phyloP scores from a whole-genome alignment of 1,140 invertebrate species.

The Drosophila littoralis region DNA sequence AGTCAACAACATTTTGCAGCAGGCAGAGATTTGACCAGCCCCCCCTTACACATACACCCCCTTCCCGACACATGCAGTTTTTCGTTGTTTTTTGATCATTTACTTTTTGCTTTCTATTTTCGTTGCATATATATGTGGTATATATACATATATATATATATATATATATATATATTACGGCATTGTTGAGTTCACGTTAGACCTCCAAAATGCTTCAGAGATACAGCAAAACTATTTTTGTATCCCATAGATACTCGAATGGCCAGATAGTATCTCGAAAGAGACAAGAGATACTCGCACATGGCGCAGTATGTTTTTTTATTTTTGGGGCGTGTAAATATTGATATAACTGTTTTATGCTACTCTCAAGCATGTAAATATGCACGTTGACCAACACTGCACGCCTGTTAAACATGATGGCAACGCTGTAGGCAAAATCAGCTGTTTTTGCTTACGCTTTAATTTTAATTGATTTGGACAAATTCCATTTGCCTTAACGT shows the following conservation, averaged over 20 bases:
- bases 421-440: too few relatives aligned
- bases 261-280: constrained; percentile 2
- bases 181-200: constrained; percentile 61
- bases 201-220: constrained; percentile 64
- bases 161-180: constrained; percentile 47
- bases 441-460: too few relatives aligned
- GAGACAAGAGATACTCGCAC: constrained; percentile 11
- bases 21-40: constrained; percentile 22
- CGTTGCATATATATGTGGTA: constrained; percentile 22
- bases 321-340: constrained; percentile 20
- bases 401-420: too few relatives aligned
- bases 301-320: constrained; percentile 20
- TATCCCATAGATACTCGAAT: constrained; percentile 48
- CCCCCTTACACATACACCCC: neutral
- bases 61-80: constrained; percentile 35
- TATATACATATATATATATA: constrained; percentile 14
- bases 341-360: neutral
- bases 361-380: too few relatives aligned
- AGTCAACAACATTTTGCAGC: constrained; percentile 62
- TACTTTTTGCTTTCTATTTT: constrained; percentile 59
- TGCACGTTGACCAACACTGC: too few relatives aligned
- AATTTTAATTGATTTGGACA: too few relatives aligned
- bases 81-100: constrained; percentile 48
- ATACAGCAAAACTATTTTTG: constrained; percentile 58
- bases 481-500: too few relatives aligned